phyloP scores from a whole-genome alignment of 2,888 invertebrate species.

The Spilosoma lubricipeda region DNA sequence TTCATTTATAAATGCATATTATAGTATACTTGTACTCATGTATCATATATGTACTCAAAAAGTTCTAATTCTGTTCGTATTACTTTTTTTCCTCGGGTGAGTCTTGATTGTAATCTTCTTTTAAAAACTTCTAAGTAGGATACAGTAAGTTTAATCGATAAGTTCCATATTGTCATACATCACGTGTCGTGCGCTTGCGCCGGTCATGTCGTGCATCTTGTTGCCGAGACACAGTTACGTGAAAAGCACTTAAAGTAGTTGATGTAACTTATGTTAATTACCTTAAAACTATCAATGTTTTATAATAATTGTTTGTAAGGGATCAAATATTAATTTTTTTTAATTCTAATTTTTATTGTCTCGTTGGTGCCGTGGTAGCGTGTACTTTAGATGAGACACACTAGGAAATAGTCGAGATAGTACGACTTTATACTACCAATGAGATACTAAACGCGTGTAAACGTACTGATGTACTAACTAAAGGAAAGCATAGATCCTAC shows the following conservation, averaged over 20 bases:
- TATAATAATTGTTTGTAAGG: too few relatives aligned
- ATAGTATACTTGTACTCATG: too few relatives aligned
- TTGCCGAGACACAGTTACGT: conserved; percentile 43
- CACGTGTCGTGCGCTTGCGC: neutral
- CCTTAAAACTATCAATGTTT: too few relatives aligned
- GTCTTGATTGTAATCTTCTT: too few relatives aligned
- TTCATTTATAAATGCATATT: too few relatives aligned
- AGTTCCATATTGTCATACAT: neutral
- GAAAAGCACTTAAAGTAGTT: conserved; percentile 22
- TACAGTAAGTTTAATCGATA: neutral
- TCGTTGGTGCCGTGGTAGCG: too few relatives aligned
- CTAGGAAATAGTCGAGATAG: neutral
- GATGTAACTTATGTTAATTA: conserved; percentile 8
- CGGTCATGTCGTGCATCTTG: conserved; percentile 32
- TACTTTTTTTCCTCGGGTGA: too few relatives aligned
- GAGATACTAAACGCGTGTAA: neutral
- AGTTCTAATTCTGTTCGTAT: too few relatives aligned
- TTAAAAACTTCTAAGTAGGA: too few relatives aligned
- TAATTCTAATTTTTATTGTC: too few relatives aligned
- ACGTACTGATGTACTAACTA: neutral
- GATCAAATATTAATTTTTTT: too few relatives aligned
- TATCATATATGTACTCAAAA: too few relatives aligned
- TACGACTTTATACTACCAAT: neutral
- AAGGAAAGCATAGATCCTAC: neutral
- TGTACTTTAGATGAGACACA: neutral